phyloP scores from a whole-genome alignment of 1,140 invertebrate species.

The Aplysia californica region DNA sequence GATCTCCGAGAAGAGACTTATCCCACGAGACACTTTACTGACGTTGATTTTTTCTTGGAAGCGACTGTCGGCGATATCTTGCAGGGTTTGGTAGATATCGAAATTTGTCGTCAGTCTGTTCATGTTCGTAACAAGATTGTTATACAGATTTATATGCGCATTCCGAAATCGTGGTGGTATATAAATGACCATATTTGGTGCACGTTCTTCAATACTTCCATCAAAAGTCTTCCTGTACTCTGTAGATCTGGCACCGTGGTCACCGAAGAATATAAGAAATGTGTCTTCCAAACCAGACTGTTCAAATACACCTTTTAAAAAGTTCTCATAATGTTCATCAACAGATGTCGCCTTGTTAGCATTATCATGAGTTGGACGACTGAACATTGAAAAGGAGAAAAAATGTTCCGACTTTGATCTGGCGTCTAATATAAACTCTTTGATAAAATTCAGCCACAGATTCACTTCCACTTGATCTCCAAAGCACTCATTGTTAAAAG shows the following conservation, averaged over 20 bases:
- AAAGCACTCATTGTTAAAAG: slow-evolving; percentile 12
- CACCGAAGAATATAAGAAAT: slow-evolving; percentile 21
- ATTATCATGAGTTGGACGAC: slow-evolving; percentile 4
- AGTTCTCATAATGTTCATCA: slow-evolving; percentile 10
- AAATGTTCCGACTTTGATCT: not conserved
- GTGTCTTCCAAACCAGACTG: slow-evolving; percentile 1
- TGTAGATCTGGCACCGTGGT: slow-evolving; percentile 14
- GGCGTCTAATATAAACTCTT: slow-evolving; percentile 18
- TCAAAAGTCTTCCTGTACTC: not conserved
- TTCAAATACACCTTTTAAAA: not conserved
- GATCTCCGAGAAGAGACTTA: not conserved
- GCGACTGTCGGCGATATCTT: not conserved
- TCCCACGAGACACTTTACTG: not conserved
- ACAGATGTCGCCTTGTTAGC: not conserved
- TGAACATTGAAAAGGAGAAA: slow-evolving; percentile 11
- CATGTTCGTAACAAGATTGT: not conserved
- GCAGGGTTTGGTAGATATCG: slow-evolving; percentile 16
- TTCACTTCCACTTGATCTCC: not conserved
- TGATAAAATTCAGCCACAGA: not conserved
- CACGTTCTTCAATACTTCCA: slow-evolving; percentile 13
- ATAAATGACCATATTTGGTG: slow-evolving; percentile 2
- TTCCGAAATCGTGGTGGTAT: not conserved
- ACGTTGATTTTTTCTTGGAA: not conserved
- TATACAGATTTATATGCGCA: not conserved
- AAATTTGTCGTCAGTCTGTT: slow-evolving; percentile 17